Percentiles rank a stretch among this genome's conserved stretches.
phyloP scores from a whole-genome alignment of 2,888 invertebrate species.

The Oligia strigilis region DNA sequence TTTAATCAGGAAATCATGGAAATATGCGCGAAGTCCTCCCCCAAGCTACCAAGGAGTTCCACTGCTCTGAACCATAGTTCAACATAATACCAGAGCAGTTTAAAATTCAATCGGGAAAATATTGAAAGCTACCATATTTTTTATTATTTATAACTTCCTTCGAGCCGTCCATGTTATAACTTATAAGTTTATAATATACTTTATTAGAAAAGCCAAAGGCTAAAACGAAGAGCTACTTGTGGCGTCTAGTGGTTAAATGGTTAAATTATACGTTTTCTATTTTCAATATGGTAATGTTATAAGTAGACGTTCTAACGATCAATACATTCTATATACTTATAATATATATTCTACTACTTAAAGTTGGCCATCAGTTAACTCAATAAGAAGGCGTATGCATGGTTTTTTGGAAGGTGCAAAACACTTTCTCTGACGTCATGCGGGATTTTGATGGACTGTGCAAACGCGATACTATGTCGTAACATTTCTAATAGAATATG shows the following conservation, averaged over 20 bases:
- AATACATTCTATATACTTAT: not conserved
- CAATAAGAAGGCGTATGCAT: slow-evolving; percentile 20
- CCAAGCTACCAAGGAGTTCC: not conserved
- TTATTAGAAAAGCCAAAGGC: not conserved
- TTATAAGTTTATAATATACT: not conserved
- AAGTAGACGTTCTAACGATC: not conserved
- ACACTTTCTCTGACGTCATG: slow-evolving; percentile 56
- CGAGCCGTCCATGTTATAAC: not conserved
- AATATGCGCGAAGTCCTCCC: not conserved
- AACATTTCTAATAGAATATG: slow-evolving; percentile 8
- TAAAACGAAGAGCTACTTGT: too few species aligned
- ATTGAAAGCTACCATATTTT: slow-evolving; percentile 1
- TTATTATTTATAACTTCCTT: not conserved
- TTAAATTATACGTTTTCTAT: not conserved
- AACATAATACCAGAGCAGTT: too few species aligned
- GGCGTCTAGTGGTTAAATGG: not conserved
- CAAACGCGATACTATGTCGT: slow-evolving; percentile 17
- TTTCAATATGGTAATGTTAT: not conserved
- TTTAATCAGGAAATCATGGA: not conserved
- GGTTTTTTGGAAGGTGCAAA: slow-evolving; percentile 19
- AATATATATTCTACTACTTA: too few species aligned
- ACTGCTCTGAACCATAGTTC: too few species aligned
- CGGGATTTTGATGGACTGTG: slow-evolving; percentile 17
- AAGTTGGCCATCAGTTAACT: slow-evolving; percentile 12
- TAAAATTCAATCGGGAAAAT: slow-evolving; percentile 1